Percentiles rank a stretch among this genome's conserved stretches.
Conservation (phyloP, 2,888 invertebrate species). For the Torymus auratus region DNA sequence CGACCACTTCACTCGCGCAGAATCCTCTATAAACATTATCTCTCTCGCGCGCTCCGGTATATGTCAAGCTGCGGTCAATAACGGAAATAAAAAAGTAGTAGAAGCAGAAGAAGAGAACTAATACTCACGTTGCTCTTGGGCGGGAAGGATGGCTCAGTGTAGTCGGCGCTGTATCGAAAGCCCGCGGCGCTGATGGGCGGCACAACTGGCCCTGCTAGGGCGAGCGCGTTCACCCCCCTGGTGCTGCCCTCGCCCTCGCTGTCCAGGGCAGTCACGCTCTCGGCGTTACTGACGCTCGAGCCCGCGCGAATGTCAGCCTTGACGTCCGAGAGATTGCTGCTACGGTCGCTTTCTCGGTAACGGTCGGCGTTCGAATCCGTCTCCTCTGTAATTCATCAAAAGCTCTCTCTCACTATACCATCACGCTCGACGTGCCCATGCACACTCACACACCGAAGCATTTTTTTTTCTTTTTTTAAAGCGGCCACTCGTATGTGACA, state of each 20-base stretch:
- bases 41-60: too few species aligned
- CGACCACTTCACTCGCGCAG: too few species aligned
- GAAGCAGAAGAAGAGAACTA: neutral
- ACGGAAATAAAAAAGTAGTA: neutral
- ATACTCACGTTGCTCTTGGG: slow-evolving; percentile 83
- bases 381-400: slow-evolving; percentile 71
- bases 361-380: slow-evolving; percentile 76
- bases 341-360: slow-evolving; percentile 87
- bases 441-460: neutral
- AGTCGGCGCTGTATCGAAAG: slow-evolving; percentile 87
- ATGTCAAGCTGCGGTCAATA: too few species aligned
- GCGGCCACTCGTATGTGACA: too few species aligned
- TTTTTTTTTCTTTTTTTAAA: too few species aligned
- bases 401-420: neutral
- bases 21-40: too few species aligned
- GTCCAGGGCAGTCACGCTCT: slow-evolving; percentile 79
- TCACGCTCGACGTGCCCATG: too few species aligned
- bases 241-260: slow-evolving; percentile 79
- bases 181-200: slow-evolving; percentile 83
- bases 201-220: slow-evolving; percentile 85
- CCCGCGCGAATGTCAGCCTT: slow-evolving; percentile 92
- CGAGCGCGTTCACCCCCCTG: slow-evolving; percentile 78
- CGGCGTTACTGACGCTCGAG: slow-evolving; percentile 87
- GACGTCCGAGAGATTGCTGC: slow-evolving; percentile 94
- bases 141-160: slow-evolving; percentile 87